Percentiles rank a stretch among this genome's conserved stretches.
These are phyloP conservation scores for Sylvia borin DNA, from an alignment of 2,797 vertebrate species.

Conservation along the genomic window DNA sequence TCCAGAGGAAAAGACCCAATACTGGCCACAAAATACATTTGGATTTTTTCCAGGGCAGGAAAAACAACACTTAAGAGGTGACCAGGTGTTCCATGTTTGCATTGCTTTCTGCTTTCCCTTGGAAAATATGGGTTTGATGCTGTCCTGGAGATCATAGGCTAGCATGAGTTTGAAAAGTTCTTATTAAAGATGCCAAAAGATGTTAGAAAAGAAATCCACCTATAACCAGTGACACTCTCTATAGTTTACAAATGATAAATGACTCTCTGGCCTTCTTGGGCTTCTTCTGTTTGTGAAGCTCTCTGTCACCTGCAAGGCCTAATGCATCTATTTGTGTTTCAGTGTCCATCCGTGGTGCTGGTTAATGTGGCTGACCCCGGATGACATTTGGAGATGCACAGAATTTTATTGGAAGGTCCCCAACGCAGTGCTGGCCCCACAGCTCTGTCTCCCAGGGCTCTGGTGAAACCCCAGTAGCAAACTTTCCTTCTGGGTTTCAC, in stretches of 20 bases:
- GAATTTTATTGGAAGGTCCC: neutral
- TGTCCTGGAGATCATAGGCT: neutral
- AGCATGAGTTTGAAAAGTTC: neutral
- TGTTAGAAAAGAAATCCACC: neutral
- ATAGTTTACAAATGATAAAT: neutral
- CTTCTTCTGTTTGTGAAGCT: neutral
- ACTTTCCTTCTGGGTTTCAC: neutral
- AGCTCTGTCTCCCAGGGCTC: neutral
- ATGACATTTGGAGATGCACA: neutral
- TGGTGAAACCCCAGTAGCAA: neutral
- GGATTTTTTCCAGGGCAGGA: conserved; percentile 8
- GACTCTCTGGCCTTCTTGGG: neutral
- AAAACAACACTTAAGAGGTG: neutral
- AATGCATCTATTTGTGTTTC: neutral
- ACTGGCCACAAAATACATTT: neutral
- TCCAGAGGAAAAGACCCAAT: neutral
- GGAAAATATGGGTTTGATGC: neutral
- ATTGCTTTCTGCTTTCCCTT: neutral
- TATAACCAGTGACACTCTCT: neutral
- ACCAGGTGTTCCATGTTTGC: neutral
- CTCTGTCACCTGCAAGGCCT: neutral
- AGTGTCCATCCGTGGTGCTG: neutral
- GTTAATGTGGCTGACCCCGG: accelerated
- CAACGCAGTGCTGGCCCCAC: neutral
- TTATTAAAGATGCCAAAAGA: neutral